Percentiles rank a stretch among this genome's conserved stretches.
Evolutionary conservation across 2,113 vertebrate species (phyloP).

Genomic region (Rousettus leschenaultii): DNA sequence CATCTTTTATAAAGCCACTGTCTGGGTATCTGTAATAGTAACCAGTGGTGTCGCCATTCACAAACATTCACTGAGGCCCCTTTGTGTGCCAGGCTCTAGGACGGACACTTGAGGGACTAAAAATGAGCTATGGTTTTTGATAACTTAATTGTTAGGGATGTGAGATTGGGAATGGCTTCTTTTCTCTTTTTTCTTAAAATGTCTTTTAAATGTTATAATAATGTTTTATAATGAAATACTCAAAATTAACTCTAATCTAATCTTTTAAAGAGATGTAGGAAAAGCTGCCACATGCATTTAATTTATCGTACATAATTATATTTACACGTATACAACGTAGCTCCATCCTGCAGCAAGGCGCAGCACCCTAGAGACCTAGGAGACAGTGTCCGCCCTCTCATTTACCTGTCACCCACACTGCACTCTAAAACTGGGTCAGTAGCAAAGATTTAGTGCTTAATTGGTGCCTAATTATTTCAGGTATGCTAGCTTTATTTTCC

Average conservation of each 20-base stretch:
- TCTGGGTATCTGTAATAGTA: background rate
- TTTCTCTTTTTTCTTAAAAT: background rate
- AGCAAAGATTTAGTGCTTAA: background rate
- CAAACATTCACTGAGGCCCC: background rate
- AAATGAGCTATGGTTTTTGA: background rate
- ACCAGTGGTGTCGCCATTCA: background rate
- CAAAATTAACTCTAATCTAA: background rate
- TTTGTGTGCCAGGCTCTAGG: background rate
- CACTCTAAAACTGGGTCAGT: background rate
- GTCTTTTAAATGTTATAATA: background rate
- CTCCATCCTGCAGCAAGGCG: background rate
- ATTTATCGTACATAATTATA: background rate
- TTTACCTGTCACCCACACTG: background rate
- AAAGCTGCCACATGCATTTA: background rate
- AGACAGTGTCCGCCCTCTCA: background rate
- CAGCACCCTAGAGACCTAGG: background rate
- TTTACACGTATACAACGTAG: background rate
- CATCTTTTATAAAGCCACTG: background rate
- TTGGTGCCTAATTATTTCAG: constrained; percentile 38
- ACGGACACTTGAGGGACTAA: background rate
- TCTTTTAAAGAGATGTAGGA: background rate
- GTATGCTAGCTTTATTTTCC: background rate
- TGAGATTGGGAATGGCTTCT: background rate
- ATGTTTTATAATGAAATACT: constrained; percentile 1
- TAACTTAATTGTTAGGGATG: background rate